Evolutionary conservation across 2,113 vertebrate species (phyloP), one percentile per base, ranked within the genome.

Genomic region (Turnix velox): DNA sequence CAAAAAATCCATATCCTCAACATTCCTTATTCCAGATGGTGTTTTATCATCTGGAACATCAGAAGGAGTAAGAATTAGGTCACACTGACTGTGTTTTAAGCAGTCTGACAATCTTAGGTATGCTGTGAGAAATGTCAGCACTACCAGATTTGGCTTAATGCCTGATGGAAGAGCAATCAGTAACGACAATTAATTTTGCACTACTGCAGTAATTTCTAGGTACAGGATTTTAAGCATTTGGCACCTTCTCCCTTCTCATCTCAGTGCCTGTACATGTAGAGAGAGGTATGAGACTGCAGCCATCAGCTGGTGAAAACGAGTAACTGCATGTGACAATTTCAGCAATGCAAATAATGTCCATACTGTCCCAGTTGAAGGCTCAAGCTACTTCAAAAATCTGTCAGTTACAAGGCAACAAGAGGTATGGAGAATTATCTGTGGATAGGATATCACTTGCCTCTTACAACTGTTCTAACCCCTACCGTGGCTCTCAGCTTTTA

Each of bases 251-350:
- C 45, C 62, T 54, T 27, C 7, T 2, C 0, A 9, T 27, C 27
- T 49, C 58, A 19, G 19, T 7, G 42, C 11, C 72, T 61, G 54
- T 9, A 33, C 4, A n/a, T n/a, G n/a, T n/a, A 92, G 11, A 69
- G 43, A 93, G n/a, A 12, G 3, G 2, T 39, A 84, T 86, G 72
- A n/a, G 31, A 45, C 37, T 79, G 72, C 67, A 37, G 97, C 97
- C 97, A 97, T 74, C 97, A 95, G 52, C 93, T 97, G 97, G 97
- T 86, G 37, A 69, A 84, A 84, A 87, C 1, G 0, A 12, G 84
- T 78, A 96, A 97, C 63, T 87, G 80, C 96, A 95, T 14, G 54
- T 66, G 51, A 25, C 31, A 14, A n/a, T 27, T 86, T 54, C 73
- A 77, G 37, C 48, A 65, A 35, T 4, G 16, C 23, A 66, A 43